These are phyloP conservation scores for Dinoponera quadriceps DNA, from an alignment of 1,140 invertebrate genomes.

Conservation along the genomic window DNA sequence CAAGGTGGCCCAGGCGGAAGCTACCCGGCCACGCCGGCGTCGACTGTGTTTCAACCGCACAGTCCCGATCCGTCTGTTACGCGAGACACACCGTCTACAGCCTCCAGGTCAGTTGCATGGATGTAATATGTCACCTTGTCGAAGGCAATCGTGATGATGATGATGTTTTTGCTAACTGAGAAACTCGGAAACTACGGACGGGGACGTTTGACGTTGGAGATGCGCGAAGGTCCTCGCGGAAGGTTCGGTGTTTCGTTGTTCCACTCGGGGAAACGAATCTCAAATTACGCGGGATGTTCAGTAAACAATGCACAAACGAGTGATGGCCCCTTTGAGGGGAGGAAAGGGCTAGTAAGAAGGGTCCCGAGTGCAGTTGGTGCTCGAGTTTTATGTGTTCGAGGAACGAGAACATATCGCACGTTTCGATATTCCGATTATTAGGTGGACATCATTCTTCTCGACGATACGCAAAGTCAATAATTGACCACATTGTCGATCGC, in stretches of 20 bases:
- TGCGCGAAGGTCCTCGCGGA: neutral
- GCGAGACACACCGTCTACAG: slow-evolving; percentile 90
- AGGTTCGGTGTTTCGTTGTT: slow-evolving; percentile 25
- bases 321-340: neutral
- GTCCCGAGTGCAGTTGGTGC: no score
- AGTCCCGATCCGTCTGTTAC: slow-evolving; percentile 89
- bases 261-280: slow-evolving; percentile 32
- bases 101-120: slow-evolving; percentile 87
- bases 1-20: slow-evolving; percentile 84
- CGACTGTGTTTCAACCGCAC: slow-evolving; percentile 87
- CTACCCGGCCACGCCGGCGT: slow-evolving; percentile 88
- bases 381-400: no score
- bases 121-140: slow-evolving; percentile 72
- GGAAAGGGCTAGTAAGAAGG: no score
- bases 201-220: no score
- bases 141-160: slow-evolving; percentile 12
- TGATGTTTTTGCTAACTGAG: slow-evolving; percentile 15
- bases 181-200: no score
- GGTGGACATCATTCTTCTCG: no score
- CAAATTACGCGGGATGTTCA: neutral
- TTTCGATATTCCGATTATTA: no score
- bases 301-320: slow-evolving; percentile 2
- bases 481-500: no score
- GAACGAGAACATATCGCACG: no score
- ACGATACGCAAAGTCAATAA: no score